A percentile compares a stretch with the other conserved stretches of the same genome.
Conservation (phyloP, 2,113 vertebrate species). For the human region DNA sequence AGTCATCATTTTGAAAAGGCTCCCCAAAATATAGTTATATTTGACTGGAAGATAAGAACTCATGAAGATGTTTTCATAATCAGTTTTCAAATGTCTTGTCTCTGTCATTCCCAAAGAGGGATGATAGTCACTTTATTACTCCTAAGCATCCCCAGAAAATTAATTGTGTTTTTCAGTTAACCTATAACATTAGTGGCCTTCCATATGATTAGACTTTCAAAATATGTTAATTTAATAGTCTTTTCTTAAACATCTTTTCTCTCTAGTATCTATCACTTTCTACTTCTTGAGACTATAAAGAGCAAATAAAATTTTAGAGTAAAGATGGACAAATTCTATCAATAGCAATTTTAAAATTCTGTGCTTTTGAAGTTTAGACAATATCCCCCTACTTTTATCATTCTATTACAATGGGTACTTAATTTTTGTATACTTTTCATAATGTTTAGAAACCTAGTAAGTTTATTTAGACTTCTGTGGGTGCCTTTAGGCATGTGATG, state of each 20-base stretch:
- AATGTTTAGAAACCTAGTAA: neutral
- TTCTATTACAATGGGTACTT: neutral
- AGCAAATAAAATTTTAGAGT: neutral
- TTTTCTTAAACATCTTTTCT: conserved; percentile 8
- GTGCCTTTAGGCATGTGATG: neutral
- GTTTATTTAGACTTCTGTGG: neutral
- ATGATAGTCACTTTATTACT: neutral
- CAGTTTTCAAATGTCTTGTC: neutral
- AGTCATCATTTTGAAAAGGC: neutral
- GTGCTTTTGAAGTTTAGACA: neutral
- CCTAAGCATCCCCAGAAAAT: conserved; percentile 29
- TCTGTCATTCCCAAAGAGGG: neutral
- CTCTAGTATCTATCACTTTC: neutral
- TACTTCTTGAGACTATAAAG: conserved; percentile 16
- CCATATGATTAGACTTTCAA: neutral
- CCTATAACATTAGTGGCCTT: neutral
- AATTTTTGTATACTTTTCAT: neutral
- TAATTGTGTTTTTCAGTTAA: neutral
- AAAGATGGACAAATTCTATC: neutral
- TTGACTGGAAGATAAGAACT: neutral
- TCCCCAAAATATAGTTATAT: conserved; percentile 5
- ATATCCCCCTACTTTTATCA: neutral
- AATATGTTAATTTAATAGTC: neutral
- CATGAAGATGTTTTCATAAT: neutral
- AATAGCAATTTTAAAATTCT: neutral